These are phyloP conservation scores for Nyctibius bracteatus DNA, from an alignment of 2,113 vertebrate species.

Conservation along the genomic window DNA sequence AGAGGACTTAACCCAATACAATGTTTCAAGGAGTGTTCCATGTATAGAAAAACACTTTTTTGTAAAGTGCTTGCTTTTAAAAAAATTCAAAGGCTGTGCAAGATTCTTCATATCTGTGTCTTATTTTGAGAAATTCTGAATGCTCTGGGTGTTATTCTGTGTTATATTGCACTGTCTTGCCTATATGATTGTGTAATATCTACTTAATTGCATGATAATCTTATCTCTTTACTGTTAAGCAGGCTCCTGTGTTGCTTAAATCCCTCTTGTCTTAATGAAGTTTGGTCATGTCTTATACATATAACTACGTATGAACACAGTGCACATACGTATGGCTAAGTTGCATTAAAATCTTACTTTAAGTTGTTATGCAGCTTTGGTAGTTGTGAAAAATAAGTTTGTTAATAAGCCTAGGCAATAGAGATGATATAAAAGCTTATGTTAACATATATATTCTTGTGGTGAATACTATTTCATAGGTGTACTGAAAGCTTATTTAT, in stretches of 20 bases:
- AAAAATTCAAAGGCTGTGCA: not conserved
- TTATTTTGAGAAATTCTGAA: not conserved
- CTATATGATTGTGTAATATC: not conserved
- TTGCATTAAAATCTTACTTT: not conserved
- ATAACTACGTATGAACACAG: not conserved
- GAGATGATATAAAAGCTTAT: not conserved
- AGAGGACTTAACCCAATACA: too few relatives aligned
- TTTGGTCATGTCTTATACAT: not conserved
- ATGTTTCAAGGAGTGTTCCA: not conserved
- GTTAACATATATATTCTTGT: not conserved
- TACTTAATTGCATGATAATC: not conserved
- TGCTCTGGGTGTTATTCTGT: not conserved
- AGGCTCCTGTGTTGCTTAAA: not conserved
- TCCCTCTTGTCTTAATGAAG: not conserved
- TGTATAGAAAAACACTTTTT: not conserved
- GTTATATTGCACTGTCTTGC: not conserved
- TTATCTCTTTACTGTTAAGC: not conserved
- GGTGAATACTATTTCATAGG: not conserved
- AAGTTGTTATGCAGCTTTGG: not conserved
- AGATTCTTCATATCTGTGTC: not conserved
- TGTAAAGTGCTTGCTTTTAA: not conserved
- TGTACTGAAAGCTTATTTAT: not conserved
- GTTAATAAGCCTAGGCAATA: not conserved
- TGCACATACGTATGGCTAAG: fast-evolving
- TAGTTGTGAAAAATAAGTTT: not conserved